Evolutionary conservation across 2,888 invertebrate genomes (phyloP).

Genomic region (Sceliomorpha sp.): DNA sequence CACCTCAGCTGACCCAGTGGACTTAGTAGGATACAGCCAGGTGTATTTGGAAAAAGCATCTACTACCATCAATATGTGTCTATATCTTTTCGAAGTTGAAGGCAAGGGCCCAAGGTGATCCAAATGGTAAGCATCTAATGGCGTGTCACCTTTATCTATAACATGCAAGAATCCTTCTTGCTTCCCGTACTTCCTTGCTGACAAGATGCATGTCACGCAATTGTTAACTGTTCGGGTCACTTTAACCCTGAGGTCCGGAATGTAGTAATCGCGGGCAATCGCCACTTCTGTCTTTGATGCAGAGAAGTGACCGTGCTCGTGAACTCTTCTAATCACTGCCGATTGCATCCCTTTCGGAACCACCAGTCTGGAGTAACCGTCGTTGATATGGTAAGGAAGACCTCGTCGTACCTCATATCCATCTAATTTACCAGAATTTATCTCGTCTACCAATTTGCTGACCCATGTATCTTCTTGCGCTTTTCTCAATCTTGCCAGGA

Average conservation of each 20-base stretch:
- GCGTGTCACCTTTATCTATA: too few relatives aligned
- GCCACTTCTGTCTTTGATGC: not conserved
- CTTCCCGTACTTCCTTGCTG: too few relatives aligned
- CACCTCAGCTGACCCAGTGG: not conserved
- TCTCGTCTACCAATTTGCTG: not conserved
- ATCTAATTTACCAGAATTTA: not conserved
- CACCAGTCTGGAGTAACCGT: not conserved
- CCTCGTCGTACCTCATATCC: slow-evolving; percentile 1
- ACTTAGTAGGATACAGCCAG: too few relatives aligned
- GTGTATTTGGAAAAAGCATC: too few relatives aligned
- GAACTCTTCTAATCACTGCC: not conserved
- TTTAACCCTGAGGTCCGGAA: too few relatives aligned
- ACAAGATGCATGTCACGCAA: too few relatives aligned
- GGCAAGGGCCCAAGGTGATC: slow-evolving; percentile 7
- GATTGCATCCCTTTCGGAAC: not conserved
- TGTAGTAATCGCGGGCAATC: too few relatives aligned
- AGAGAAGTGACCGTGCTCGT: slow-evolving; percentile 6
- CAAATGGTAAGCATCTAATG: not conserved
- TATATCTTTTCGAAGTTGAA: too few relatives aligned
- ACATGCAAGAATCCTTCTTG: too few relatives aligned
- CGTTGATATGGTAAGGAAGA: not conserved
- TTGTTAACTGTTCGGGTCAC: too few relatives aligned
- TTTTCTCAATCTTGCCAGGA: slow-evolving; percentile 3
- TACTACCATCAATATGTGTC: too few relatives aligned
- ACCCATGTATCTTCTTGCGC: slow-evolving; percentile 3